Conservation (phyloP, 92 coral and sea anemone genomes). For the Paragorgia papillata region DNA sequence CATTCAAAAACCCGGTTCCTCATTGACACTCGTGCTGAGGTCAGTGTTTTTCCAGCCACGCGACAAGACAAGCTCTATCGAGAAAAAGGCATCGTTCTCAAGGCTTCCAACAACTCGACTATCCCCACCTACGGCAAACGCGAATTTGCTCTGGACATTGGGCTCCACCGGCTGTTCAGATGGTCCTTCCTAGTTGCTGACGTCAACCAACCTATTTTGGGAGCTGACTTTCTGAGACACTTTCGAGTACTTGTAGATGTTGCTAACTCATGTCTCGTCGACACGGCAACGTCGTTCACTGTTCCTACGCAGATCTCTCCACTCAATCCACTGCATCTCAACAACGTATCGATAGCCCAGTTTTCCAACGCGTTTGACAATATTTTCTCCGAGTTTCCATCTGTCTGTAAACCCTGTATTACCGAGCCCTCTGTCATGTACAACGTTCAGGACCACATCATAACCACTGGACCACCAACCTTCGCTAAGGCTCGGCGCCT, state of each 20-base stretch:
- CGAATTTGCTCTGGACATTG: slow-evolving; percentile 2
- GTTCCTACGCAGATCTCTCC: slow-evolving; percentile 1
- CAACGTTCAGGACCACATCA: slow-evolving; percentile 19
- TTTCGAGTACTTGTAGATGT: too few species aligned
- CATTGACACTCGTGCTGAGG: background rate
- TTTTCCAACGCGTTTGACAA: background rate
- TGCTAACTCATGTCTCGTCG: background rate
- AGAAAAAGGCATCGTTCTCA: background rate
- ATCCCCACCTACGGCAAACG: slow-evolving; percentile 2
- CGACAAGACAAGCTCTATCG: too few species aligned
- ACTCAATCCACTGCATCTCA: background rate
- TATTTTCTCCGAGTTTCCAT: slow-evolving; percentile 1
- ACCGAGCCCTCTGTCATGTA: background rate
- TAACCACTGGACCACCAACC: slow-evolving; percentile 1
- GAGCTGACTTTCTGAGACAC: too few species aligned
- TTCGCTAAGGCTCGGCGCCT: too few species aligned
- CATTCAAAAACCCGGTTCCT: too few species aligned
- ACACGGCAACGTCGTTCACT: background rate
- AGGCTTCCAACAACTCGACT: slow-evolving; percentile 3
- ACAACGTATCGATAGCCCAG: background rate
- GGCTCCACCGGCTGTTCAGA: background rate
- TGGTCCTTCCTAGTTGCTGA: slow-evolving; percentile 6
- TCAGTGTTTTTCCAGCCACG: slow-evolving; percentile 1
- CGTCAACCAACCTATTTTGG: too few species aligned
- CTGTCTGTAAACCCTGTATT: slow-evolving; percentile 9